Evolutionary conservation across 2,888 invertebrate genomes (phyloP), one percentile per base, ranked within the genome.

Genomic region (Colletes collaris): DNA sequence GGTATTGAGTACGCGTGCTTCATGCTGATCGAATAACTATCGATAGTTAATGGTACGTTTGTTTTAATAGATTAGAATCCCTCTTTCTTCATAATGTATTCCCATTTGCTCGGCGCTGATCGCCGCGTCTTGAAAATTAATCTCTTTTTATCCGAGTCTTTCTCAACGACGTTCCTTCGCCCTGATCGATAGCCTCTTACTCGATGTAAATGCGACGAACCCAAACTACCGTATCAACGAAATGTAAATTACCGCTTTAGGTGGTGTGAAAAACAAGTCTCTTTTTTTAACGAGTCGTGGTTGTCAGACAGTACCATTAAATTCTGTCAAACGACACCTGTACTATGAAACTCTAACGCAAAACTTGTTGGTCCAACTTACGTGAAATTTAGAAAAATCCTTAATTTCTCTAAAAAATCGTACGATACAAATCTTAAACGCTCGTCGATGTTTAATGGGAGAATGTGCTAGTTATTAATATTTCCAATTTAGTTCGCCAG

Each of bases 1-100:
- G 80, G 78, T 84, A 82, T 83, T 70, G 74, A 58, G 53, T 72
- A 86, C 64, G 78, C 78, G 55, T 52, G 55, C 13, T 56, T 55
- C 77, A 56, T 80, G 60, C 50, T 50, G 58, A 73, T 62, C 46
- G 59, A 37, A 59, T 58, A 50, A 13, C 4, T 35, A 10, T 78
- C 68, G 60, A 79, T 49, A n/a, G 6, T 11, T 62, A 79, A 73
- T 78, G 50, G 62, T 19, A 62, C 62, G 79, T 62, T 66, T 49
- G 52, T 65, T 73, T 62, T 56, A 65, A 64, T 69, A 68, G 65
- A 78, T 80, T 66, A 73, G 79, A 73, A 70, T 40, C 37, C 16
- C 46, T 19, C 40, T 37, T 50, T 49, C 66, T 52, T 50, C 53
- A 19, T 71, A 27, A 65, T n/a, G 60, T 69, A 68, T 59, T 64